Evolutionary conservation across 2,113 vertebrate genomes (phyloP).

Genomic region (Petrocephalus zakoni): DNA sequence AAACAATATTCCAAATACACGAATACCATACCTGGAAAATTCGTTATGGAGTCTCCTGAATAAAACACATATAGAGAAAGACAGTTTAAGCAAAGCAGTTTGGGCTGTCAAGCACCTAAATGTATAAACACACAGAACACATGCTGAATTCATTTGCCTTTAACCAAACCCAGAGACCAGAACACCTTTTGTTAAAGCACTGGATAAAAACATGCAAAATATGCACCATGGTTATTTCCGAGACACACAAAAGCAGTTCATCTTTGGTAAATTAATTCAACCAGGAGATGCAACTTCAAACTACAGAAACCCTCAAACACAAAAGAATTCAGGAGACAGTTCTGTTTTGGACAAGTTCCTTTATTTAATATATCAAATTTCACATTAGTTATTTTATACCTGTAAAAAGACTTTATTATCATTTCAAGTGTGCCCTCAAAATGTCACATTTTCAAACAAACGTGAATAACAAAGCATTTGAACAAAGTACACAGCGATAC

Average conservation of each 20-base stretch:
- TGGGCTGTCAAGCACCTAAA: background rate
- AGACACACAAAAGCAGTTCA: background rate
- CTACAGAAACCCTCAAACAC: background rate
- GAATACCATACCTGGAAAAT: slow-evolving; percentile 68
- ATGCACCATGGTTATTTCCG: background rate
- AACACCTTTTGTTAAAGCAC: background rate
- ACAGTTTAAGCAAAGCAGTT: slow-evolving; percentile 32
- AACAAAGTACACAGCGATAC: background rate
- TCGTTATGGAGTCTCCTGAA: slow-evolving; percentile 57
- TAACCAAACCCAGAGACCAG: background rate
- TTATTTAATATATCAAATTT: background rate
- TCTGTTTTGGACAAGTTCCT: background rate
- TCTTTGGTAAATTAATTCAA: background rate
- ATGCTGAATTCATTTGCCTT: background rate
- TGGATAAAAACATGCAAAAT: background rate
- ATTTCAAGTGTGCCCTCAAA: background rate
- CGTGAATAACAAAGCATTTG: background rate
- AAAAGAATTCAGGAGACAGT: background rate
- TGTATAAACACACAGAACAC: background rate
- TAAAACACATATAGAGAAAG: slow-evolving; percentile 42
- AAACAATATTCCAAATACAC: slow-evolving; percentile 69
- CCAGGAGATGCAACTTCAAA: background rate
- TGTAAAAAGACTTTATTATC: background rate
- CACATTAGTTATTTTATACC: background rate
- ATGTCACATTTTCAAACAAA: background rate